Evolutionary conservation across 2,888 invertebrate genomes (phyloP), one percentile per base, ranked within the genome.

Genomic region (Deilephila elpenor): DNA sequence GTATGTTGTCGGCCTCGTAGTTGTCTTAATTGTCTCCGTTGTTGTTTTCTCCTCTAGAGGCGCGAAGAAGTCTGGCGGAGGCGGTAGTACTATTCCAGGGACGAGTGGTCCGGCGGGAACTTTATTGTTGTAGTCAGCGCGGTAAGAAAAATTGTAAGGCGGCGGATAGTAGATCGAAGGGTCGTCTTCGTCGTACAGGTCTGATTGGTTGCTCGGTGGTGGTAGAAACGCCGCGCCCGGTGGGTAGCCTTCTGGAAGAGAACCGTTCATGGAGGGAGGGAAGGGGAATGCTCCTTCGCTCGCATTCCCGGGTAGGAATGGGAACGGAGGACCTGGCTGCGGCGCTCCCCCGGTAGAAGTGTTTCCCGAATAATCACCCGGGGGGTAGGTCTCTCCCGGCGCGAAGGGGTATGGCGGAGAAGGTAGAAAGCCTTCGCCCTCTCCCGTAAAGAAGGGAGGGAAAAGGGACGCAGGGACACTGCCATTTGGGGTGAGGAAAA

Each of bases 141-240:
- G 96, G 91, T 97, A 98, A 80, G 97, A 97, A 95, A 97, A 97
- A 91, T 97, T 98, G 95, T 98, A 98, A 19, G 98, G 98, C 86
- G 98, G 98, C 84, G 98, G 98, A 95, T 98, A 98, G 87, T 98
- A 98, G 73, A 98, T 96, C 81, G 98, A 97, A 84, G 98, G 98
- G 95, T 98, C 98, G 93, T 98, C 98, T 93, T 97, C 98, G 95
- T 98, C 98, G 93, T 97, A 96, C 80, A 96, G 96, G 86, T 97
- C 97, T 76, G 97, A 96, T 82, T 96, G 95, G 92, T 97, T 97
- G 84, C 96, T 96, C 79, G 97, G 97, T 87, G 97, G 97, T 94
- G 95, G 95, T 91, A 95, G 95, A 90, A 95, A 95, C 81, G 93
- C 94, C 89, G 94, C 93, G 91, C 95, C 93, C 95, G 95, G 91